Evolutionary conservation across 2,797 vertebrate genomes (phyloP).

Genomic region (Bovichtus variegatus): DNA sequence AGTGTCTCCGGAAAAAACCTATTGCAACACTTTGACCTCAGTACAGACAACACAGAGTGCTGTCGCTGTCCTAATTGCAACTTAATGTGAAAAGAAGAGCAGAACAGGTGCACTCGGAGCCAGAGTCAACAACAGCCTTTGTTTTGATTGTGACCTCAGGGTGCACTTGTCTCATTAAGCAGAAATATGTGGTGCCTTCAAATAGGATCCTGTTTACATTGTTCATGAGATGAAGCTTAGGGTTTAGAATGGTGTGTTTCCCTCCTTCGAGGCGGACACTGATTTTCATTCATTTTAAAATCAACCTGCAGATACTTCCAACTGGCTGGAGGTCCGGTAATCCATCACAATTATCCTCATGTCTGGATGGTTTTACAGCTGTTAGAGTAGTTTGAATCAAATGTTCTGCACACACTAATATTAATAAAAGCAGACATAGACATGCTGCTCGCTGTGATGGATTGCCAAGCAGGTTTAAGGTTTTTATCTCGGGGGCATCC

Average conservation of each 20-base stretch:
- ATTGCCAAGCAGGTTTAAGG: constrained; percentile 35
- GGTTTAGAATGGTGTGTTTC: neutral
- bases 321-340: constrained; percentile 3
- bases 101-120: neutral
- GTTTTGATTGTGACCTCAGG: constrained; percentile 15
- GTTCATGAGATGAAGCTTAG: neutral
- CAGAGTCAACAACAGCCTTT: neutral
- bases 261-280: neutral
- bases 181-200: neutral
- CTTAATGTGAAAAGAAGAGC: neutral
- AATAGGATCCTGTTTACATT: neutral
- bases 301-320: constrained; percentile 29
- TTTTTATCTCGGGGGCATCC: constrained; percentile 30
- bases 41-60: neutral
- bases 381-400: constrained; percentile 24
- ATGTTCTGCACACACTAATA: constrained; percentile 8
- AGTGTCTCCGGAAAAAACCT: neutral
- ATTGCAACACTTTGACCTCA: neutral
- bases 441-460: constrained; percentile 21
- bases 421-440: constrained; percentile 25
- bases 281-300: constrained; percentile 9
- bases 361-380: constrained; percentile 22
- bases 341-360: constrained; percentile 47
- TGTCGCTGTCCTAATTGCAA: constrained; percentile 17
- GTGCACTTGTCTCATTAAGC: constrained; percentile 28